Evolutionary conservation across 2,797 vertebrate species (phyloP), one percentile per base, ranked within the genome.

Genomic region (Florisuga fusca): DNA sequence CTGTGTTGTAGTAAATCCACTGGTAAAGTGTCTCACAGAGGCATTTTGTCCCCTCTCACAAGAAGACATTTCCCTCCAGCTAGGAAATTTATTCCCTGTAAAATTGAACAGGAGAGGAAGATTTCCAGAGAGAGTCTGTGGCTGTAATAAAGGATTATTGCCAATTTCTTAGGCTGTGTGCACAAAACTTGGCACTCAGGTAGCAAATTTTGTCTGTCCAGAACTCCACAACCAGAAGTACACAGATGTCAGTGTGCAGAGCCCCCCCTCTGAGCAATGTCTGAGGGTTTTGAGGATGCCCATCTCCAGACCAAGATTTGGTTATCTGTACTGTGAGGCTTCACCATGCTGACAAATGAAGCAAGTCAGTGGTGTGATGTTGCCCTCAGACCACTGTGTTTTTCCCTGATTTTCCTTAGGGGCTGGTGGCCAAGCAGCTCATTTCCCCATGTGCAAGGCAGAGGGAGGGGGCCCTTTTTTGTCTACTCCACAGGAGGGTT

Each of bases 81-180:
- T 45, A 84, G 69, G 85, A 91, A 87, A 90, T 88, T 81, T 95
- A 94, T 94, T 90, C 90, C 53, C 73, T 93, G 73, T 86, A 94
- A 96, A 96, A 96, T 26, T 88, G 89, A 91, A 89, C 46, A 62
- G 91, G 83, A 72, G 76, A 88, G 58, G 61, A 90, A 84, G 86
- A 86, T 94, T 90, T 83, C 50, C 81, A 72, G 90, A 79, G 92
- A 72, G 45, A 84, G 36, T 81, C 72, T 36, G 54, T 5, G 2
- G 78, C 72, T 68, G 57, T 72, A 93, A 83, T 90, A 84, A 92
- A 74, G 64, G 41, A 51, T 91, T 94, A 91, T 89, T 92, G 75
- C 64, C 68, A 84, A 55, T 89, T 93, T 89, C 68, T 87, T 72
- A 54, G 54, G 18, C 90, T 57, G 55, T 29, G 29, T 3, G 3